Conservation (phyloP, 2,888 invertebrate species). For the Syrphus vitripennis region DNA sequence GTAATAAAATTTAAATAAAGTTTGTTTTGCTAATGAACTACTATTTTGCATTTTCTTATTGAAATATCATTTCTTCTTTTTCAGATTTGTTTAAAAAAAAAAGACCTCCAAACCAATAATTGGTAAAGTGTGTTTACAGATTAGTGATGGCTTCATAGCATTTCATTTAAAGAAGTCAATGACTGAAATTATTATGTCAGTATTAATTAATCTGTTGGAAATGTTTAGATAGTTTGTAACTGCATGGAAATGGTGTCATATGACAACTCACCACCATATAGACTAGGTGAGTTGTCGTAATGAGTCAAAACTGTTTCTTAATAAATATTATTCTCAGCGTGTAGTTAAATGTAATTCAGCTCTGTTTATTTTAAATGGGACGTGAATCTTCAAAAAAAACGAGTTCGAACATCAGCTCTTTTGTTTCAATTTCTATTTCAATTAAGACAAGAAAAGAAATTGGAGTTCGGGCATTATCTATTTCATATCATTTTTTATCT, state of each 20-base stretch:
- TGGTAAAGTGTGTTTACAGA: background rate
- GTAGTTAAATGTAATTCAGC: too few species aligned
- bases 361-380: too few species aligned
- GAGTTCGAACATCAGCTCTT: too few species aligned
- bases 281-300: too few species aligned
- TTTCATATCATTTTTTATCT: background rate
- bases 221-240: background rate
- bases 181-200: slow-evolving; percentile 1
- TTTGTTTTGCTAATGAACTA: slow-evolving; percentile 48
- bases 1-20: slow-evolving; percentile 1
- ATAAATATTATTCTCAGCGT: too few species aligned
- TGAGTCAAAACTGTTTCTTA: too few species aligned
- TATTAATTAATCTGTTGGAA: background rate
- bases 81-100: background rate
- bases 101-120: background rate
- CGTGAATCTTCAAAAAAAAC: too few species aligned
- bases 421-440: too few species aligned
- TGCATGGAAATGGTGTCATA: too few species aligned
- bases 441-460: too few species aligned
- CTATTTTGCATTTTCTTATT: slow-evolving; percentile 14
- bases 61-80: background rate
- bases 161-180: background rate
- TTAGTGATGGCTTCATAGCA: background rate
- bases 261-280: too few species aligned
- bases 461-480: background rate